Base-by-base conservation (phyloP, 2,113 vertebrate genomes). In the Fregata magnificens region DNA sequence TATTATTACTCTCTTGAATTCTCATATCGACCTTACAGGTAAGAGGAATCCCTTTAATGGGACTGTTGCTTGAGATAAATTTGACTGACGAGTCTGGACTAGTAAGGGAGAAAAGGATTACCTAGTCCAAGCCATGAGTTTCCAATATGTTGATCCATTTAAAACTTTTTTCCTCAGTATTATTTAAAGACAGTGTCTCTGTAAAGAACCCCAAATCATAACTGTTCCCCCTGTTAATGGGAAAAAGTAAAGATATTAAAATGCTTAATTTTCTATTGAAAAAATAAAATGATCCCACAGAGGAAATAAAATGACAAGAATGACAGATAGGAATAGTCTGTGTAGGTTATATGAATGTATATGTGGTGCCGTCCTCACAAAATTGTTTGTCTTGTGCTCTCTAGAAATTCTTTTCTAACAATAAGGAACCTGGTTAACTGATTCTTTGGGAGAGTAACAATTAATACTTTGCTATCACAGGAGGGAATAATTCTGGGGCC, bases 401-500 rank as follows among this genome's bases (percentile, higher is more conserved):
- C 11, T 59, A 70, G 38, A 82, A 28, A 29, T 56, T 32, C 10
- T 61, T 92, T 47, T 45, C 20, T 94, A 38, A 18, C 55, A 77
- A 40, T 62, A 79, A 78, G 31, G 52, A 86, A 52, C 11, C 21
- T 72, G 20, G 50, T 86, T 72, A 44, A 29, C 58, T 72, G 61
- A 42, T 38, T 86, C 40, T 88, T 88, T 78, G 42, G 19, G 31
- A 91, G 22, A 76, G 25, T 79, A 92, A 16, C 32, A 81, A 55
- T 95, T 94, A 97, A 95, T 91, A 73, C 24, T 96, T 96, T 74
- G 36, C 65, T 89, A 5, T 93, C 40, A 81, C 53, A 80, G 6
- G 42, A 94, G 42, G 53, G 26, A 87, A 83, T 90, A 24, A 7
- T 88, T 95, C 45, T 92, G 32, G 79, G 53, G 81, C 89, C 86